phyloP scores from a whole-genome alignment of 53 echinoderm and acorn worm genomes.

The Paracentrotus lividus region DNA sequence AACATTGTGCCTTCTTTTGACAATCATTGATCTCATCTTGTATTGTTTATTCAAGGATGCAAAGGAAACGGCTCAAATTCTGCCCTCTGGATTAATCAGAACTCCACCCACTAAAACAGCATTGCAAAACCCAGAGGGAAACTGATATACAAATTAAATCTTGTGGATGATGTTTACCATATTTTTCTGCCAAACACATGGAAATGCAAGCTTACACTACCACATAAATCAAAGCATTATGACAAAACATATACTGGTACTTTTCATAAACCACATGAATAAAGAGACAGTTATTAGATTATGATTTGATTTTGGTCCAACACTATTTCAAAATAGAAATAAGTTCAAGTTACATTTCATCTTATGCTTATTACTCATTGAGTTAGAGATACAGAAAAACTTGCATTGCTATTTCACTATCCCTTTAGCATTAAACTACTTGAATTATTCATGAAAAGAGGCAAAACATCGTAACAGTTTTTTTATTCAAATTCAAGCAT shows the following conservation, averaged over 20 bases:
- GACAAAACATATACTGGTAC: conserved; percentile 35
- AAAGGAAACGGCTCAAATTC: conserved; percentile 54
- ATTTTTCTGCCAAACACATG: not conserved
- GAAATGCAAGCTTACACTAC: not conserved
- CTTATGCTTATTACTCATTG: no score
- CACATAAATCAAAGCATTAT: conserved; percentile 17
- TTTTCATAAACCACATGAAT: not conserved
- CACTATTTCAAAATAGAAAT: no score
- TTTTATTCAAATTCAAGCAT: no score
- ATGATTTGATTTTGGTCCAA: no score
- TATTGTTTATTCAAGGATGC: conserved; percentile 49
- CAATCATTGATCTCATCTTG: not conserved
- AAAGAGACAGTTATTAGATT: not conserved
- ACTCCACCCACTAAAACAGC: conserved; percentile 1
- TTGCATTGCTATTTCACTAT: no score
- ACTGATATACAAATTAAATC: conserved; percentile 3
- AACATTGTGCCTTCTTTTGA: conserved; percentile 33
- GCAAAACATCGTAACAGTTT: no score
- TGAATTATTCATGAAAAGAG: no score
- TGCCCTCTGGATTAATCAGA: conserved; percentile 47
- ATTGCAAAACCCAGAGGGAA: conserved; percentile 20
- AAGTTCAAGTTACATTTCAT: no score
- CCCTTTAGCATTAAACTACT: no score
- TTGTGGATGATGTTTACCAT: not conserved
- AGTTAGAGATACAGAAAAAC: no score